These are phyloP conservation scores for Aselliscus stoliczkanus DNA, from an alignment of 2,797 vertebrate genomes.

Conservation along the genomic window DNA sequence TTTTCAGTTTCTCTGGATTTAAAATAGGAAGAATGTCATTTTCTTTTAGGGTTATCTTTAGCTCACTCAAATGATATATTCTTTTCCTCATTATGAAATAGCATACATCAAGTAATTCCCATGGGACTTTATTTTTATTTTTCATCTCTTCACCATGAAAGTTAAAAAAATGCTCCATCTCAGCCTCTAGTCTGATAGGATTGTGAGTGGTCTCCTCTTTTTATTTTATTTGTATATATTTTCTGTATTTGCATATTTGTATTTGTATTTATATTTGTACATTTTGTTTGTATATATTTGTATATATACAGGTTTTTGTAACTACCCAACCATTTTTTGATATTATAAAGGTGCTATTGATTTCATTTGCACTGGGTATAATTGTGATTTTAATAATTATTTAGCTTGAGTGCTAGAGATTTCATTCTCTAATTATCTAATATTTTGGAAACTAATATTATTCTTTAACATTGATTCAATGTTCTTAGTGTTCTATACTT, in stretches of 20 bases:
- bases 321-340: slow-evolving; percentile 13
- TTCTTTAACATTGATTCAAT: background rate
- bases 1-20: slow-evolving; percentile 56
- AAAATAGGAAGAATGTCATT: slow-evolving; percentile 48
- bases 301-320: background rate
- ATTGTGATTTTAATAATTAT: slow-evolving; percentile 24
- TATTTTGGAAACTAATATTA: background rate
- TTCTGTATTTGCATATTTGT: too few relatives aligned
- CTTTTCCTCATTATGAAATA: slow-evolving; percentile 63
- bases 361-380: background rate
- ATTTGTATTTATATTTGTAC: too few relatives aligned
- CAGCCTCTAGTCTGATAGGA: slow-evolving; percentile 33
- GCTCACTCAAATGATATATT: slow-evolving; percentile 67
- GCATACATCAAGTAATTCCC: slow-evolving; percentile 52
- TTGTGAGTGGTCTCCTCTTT: slow-evolving; percentile 41
- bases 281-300: too few relatives aligned
- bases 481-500: background rate
- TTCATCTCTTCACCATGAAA: slow-evolving; percentile 70
- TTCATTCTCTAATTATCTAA: background rate
- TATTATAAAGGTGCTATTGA: background rate
- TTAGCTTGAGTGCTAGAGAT: background rate
- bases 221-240: background rate
- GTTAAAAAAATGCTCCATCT: slow-evolving; percentile 11
- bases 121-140: slow-evolving; percentile 49
- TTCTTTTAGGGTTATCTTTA: slow-evolving; percentile 50